A percentile compares a stretch with the other conserved stretches of the same genome.
Evolutionary conservation across 2,797 vertebrate genomes (phyloP).

Genomic region (Tapera naevia): DNA sequence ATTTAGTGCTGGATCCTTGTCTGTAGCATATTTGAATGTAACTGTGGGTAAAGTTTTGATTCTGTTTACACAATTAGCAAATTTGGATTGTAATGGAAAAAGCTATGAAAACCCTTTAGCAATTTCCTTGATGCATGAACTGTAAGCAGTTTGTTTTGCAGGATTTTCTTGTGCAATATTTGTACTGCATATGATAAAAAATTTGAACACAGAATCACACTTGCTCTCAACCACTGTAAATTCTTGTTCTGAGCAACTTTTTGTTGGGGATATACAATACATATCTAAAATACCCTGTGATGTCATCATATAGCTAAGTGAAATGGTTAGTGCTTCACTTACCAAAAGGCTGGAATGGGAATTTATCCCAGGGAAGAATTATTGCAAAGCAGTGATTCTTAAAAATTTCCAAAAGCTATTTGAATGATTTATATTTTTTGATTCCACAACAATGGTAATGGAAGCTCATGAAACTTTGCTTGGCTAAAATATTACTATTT

Average conservation of each 20-base stretch:
- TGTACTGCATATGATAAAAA: background rate
- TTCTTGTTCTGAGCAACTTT: background rate
- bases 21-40: background rate
- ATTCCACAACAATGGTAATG: background rate
- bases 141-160: background rate
- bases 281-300: background rate
- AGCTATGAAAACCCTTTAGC: background rate
- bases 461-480: background rate
- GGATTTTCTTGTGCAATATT: background rate
- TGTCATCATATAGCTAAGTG: background rate
- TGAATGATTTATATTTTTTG: background rate
- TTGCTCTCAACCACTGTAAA: background rate
- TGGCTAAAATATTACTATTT: background rate
- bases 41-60: background rate
- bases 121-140: background rate
- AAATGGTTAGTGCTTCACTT: background rate
- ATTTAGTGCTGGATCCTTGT: background rate
- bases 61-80: background rate
- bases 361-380: background rate
- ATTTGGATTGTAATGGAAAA: background rate
- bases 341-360: background rate
- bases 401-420: background rate
- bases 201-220: background rate
- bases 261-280: background rate
- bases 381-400: background rate